A percentile compares a stretch with the other conserved stretches of the same genome.
phyloP scores from a whole-genome alignment of 2,113 vertebrate species.

The Chaetura pelagica region DNA sequence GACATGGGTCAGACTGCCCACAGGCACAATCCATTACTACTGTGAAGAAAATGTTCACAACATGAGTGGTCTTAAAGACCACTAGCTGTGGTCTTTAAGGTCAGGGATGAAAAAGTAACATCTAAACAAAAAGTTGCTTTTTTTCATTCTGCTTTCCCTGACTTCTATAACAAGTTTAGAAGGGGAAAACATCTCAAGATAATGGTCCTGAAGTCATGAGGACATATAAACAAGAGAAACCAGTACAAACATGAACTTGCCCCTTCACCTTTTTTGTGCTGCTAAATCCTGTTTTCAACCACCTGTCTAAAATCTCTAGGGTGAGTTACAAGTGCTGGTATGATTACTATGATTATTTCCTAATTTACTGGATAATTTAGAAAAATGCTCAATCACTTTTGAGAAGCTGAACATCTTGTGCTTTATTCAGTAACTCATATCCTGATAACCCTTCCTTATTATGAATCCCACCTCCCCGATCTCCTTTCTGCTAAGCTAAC shows the following conservation, averaged over 20 bases:
- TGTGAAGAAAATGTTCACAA: background rate
- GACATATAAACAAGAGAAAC: background rate
- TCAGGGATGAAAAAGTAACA: background rate
- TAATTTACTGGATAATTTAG: background rate
- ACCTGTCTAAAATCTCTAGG: background rate
- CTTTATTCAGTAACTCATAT: constrained; percentile 21
- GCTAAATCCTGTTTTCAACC: background rate
- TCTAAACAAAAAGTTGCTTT: background rate
- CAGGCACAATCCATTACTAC: background rate
- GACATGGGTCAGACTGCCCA: background rate
- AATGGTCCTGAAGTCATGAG: background rate
- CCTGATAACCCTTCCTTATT: background rate
- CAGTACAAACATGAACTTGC: background rate
- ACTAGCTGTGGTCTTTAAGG: background rate
- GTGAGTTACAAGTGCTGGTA: background rate
- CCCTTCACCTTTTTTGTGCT: background rate
- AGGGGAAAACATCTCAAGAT: background rate
- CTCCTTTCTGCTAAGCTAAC: constrained; percentile 17
- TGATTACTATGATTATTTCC: background rate
- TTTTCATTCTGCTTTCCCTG: background rate
- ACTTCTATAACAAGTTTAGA: background rate
- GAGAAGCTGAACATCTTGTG: background rate
- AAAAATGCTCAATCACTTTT: background rate
- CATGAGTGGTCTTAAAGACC: background rate
- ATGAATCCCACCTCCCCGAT: background rate